Evolutionary conservation across 2,888 invertebrate species (phyloP), one percentile per base, ranked within the genome.

Genomic region (Linnaemya tessellans): DNA sequence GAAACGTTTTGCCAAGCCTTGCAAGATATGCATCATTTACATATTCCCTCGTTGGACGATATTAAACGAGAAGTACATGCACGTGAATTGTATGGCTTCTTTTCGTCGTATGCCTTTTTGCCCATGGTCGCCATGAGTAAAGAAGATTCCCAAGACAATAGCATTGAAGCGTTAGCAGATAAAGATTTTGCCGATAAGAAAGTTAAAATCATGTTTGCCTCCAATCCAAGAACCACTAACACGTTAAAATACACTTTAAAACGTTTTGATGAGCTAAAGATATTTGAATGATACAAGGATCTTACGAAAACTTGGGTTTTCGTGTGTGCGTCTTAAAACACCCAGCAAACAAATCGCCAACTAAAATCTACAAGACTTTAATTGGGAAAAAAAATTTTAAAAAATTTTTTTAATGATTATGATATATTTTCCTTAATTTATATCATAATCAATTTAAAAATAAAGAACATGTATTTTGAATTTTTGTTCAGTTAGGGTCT

Each of bases 111-210:
- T 41, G 90, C 91, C 2, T 91, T 92, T 71, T 84, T 92, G 79
- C 92, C 92, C 11, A 91, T 92, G 91, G 90, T 92, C 5, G 91
- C 92, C 58, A 92, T 92, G 92, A 88, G 87, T 8, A 92, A 92
- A 84, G 91, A 91, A 87, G 92, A 92, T 71, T 92, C 92, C 3
- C 89, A 80, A 20, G 92, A 92, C 70, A 91, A 90, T 49, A 91
- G 90, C 87, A 88, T 92, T 58, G 92, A 92, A 86, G 91, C 91
- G 0, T 83, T 92, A 10, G 89, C 90, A 25, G 88, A 92, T 67
- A 86, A 89, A 70, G 91, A 90, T 9, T 91, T 91, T 70, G 92
- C 91, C 64, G 89, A 88, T 18, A 90, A 90, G 84, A 92, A 92
- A 85, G 90, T 91, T 0, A 89, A 91, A 77, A 77, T 89, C 58